phyloP scores from a whole-genome alignment of 2,113 vertebrate species.

The Myotis lucifugus region DNA sequence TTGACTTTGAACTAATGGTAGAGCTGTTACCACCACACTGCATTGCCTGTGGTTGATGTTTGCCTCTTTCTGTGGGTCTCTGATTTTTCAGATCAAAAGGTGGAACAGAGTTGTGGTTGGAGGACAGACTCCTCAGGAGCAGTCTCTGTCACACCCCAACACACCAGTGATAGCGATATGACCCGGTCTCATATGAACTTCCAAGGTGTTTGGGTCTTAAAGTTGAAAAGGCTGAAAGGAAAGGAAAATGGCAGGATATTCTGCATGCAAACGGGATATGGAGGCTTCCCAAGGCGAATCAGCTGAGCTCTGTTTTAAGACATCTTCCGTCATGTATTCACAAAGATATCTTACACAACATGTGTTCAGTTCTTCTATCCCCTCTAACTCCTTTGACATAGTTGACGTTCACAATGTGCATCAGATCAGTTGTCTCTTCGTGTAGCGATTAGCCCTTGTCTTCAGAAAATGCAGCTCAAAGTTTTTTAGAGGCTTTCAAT shows the following conservation, averaged over 20 bases:
- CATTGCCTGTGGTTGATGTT: background rate
- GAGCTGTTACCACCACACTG: background rate
- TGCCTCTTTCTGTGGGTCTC: background rate
- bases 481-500: constrained; percentile 8
- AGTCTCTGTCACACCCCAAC: background rate
- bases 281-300: background rate
- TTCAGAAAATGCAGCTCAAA: background rate
- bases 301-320: background rate
- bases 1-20: background rate
- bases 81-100: background rate
- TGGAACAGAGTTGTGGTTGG: background rate
- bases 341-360: background rate
- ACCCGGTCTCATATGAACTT: background rate
- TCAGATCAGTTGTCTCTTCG: background rate
- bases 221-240: background rate
- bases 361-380: background rate
- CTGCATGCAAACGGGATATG: background rate
- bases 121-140: background rate
- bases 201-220: background rate
- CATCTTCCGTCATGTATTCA: background rate
- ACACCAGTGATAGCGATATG: background rate
- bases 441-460: background rate
- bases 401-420: background rate
- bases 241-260: background rate
- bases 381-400: background rate